Base-by-base conservation (phyloP, 2,113 vertebrate species). In the Pterocles orientalis region DNA sequence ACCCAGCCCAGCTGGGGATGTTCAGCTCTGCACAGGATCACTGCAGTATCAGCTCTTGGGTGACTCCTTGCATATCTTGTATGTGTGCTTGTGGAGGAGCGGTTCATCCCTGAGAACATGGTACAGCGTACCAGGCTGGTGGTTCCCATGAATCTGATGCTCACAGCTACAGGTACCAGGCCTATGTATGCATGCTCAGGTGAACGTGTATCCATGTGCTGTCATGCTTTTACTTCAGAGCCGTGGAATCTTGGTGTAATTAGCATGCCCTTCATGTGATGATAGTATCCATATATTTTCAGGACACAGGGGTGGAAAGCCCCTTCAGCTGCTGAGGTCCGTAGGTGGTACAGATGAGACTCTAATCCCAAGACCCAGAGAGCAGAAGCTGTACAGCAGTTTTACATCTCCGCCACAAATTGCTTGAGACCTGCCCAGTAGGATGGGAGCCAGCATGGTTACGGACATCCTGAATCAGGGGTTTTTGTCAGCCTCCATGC, bases 121-220 rank as follows among this genome's bases (percentile, higher is more conserved):
- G 65, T n/a, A 45, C 43, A 41, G 20, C 0, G 1, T 31, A 25
- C 31, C 56, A 50, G 54, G 39, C 41, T 68, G 36, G 25, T 48
- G 36, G 33, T 53, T 61, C 51, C 58, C 12, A 20, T 50, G 34
- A 82, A 82, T 16, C 24, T 10, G 28, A 19, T 41, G 13, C 39
- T 43, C 34, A 43, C 18, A 23, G 21, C 43, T 62, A 19, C 26
- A n/a, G 51, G 15, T 1, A 3, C 33, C 43, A n/a, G 3, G 13
- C 57, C 36, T 51, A 4, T 5, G 12, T 70, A 41, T 18, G 6
- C 9, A 9, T 33, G 20, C 21, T 89, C n/a, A 65, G 68, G 34
- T 1, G 2, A 90, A 53, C 17, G 12, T 6, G 20, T 45, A 45
- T 56, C 24, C n/a, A 8, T 24, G 47, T 0, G 2, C 29, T 66